Base-by-base conservation (phyloP, 2,888 invertebrate genomes). In the Drosophila mayaguana region DNA sequence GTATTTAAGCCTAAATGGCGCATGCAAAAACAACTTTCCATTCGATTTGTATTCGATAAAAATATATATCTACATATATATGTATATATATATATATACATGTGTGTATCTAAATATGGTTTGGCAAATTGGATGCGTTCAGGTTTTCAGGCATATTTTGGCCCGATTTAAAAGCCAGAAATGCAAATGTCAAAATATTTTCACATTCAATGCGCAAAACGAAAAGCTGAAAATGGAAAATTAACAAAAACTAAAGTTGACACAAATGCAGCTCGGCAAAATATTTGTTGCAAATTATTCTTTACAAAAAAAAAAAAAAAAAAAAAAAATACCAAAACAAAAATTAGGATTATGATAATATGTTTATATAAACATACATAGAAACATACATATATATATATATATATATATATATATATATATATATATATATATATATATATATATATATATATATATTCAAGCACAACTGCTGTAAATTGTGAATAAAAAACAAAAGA, bases 131-230 rank as follows among this genome's bases (percentile, higher is more conserved):
- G 20, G 53, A 56, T 62, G 62, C 25, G 32, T 46, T 20, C 57
- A 43, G 7, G 36, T 42, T 46, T n/a, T 25, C 55, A 9, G 45
- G 18, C 73, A 67, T 46, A 60, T 56, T 72, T 40, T 20, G 43
- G 12, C 42, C 25, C 28, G 34, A 16, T 54, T 71, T 59, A 46
- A 66, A 59, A 63, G 45, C 51, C 65, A 25, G 22, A 67, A 71
- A 71, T 80, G 51, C 50, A 67, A 77, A 77, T 76, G 38, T 38
- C 45, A 66, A 64, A 69, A 77, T 63, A 72, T 63, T 53, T 57
- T 46, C 63, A 43, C 69, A 80, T 69, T 67, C 55, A 63, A 70
- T 71, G 46, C 34, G 32, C 50, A 50, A 67, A 73, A 73, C 55
- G 51, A 65, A 79, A 72, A 72, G 63, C 53, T 57, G 62, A 86